These are phyloP conservation scores for Antechinus stuartii DNA, from an alignment of 2,113 vertebrate genomes.

Conservation along the genomic window DNA sequence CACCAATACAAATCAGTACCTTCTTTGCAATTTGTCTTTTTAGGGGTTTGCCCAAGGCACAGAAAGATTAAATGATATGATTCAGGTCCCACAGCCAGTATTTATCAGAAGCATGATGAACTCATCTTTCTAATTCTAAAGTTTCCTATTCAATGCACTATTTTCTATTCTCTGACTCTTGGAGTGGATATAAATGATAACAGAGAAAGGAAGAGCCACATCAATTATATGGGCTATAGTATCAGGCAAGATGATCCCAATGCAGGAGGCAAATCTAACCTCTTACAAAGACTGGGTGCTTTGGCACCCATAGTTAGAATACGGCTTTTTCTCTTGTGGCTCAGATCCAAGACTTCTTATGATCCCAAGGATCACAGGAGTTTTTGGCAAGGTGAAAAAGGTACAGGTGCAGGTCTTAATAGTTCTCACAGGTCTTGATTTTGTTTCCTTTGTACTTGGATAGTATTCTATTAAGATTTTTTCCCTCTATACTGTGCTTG, in stretches of 20 bases:
- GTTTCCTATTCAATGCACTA: neutral
- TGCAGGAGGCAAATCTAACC: neutral
- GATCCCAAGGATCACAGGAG: neutral
- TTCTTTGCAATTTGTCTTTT: neutral
- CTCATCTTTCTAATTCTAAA: neutral
- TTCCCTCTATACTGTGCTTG: neutral
- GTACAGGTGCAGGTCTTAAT: neutral
- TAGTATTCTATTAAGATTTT: neutral
- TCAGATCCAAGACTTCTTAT: neutral
- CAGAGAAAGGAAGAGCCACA: neutral
- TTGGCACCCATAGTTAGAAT: neutral
- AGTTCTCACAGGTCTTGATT: neutral
- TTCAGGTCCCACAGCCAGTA: neutral
- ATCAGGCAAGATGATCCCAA: neutral
- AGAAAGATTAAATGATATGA: neutral
- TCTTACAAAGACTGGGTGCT: neutral
- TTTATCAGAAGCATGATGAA: neutral
- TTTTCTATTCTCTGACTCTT: neutral
- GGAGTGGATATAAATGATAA: neutral
- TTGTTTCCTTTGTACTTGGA: neutral
- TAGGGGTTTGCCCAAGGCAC: neutral
- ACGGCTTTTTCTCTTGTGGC: neutral
- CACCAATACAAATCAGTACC: neutral
- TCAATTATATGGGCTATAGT: neutral
- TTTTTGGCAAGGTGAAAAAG: neutral